Conservation (phyloP, 2,113 vertebrate species). For the Etia nguti region DNA sequence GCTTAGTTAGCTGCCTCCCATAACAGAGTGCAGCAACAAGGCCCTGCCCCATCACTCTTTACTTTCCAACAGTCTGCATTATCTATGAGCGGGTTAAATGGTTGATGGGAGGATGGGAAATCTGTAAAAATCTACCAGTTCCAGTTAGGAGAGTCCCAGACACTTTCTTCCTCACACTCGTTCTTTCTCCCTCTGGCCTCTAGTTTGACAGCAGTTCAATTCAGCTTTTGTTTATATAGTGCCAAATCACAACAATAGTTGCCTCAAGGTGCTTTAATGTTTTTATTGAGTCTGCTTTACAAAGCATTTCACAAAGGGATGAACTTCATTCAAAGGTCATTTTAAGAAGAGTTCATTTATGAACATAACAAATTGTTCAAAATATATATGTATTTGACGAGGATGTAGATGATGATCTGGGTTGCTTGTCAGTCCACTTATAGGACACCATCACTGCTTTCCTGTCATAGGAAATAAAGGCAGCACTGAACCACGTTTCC, state of each 20-base stretch:
- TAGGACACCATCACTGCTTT: neutral
- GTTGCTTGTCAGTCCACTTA: neutral
- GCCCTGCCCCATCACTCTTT: neutral
- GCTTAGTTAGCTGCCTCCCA: neutral
- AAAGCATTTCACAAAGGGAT: neutral
- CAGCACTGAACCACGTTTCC: neutral
- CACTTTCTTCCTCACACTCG: neutral
- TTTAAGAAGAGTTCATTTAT: neutral
- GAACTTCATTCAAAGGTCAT: neutral
- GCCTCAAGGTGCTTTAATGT: neutral
- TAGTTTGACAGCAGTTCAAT: neutral
- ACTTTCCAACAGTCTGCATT: neutral
- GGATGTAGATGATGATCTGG: neutral
- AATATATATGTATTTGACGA: neutral
- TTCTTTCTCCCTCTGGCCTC: neutral
- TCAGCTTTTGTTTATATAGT: neutral
- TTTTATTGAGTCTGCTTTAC: neutral
- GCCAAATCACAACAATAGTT: neutral
- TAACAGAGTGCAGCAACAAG: neutral
- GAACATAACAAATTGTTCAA: neutral
- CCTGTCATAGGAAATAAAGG: neutral
- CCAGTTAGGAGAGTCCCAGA: neutral
- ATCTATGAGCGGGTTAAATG: slow-evolving; percentile 13
- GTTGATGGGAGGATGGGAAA: neutral
- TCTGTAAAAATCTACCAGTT: neutral